A percentile compares a stretch with the other conserved stretches of the same genome.
phyloP scores from a whole-genome alignment of 2,797 vertebrate species.

The Leptoclinus maculatus region DNA sequence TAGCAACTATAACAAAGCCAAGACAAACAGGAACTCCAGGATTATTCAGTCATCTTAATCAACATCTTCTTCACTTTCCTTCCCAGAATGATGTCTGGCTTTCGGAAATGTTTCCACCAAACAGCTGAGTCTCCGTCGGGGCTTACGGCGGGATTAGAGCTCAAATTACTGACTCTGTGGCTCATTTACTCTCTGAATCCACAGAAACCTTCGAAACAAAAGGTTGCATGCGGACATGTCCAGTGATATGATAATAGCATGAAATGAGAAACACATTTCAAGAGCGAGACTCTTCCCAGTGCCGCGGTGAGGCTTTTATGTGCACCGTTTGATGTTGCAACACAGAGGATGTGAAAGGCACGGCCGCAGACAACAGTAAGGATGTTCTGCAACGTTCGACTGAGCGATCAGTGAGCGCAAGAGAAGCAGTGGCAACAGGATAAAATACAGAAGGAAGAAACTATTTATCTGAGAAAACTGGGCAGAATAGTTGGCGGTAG shows the following conservation, averaged over 20 bases:
- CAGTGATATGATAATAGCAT: conserved; percentile 81
- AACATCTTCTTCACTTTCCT: conserved; percentile 68
- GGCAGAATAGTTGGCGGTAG: background rate
- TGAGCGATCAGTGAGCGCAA: conserved; percentile 4
- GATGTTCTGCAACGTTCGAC: conserved; percentile 32
- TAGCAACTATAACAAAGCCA: conserved; percentile 66
- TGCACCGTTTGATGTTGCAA: conserved; percentile 69
- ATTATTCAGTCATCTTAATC: conserved; percentile 77
- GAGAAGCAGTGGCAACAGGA: background rate
- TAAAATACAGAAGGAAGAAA: background rate
- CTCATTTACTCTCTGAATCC: conserved; percentile 82
- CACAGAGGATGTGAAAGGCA: conserved; percentile 58
- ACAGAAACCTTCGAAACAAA: conserved; percentile 78
- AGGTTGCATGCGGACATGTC: conserved; percentile 78
- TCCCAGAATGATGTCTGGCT: conserved; percentile 72
- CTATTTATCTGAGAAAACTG: conserved; percentile 8
- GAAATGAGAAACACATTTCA: conserved; percentile 84
- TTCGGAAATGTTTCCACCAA: conserved; percentile 82
- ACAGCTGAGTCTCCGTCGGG: conserved; percentile 64
- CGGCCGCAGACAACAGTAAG: conserved; percentile 39
- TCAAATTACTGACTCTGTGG: conserved; percentile 80
- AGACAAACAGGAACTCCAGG: conserved; percentile 75
- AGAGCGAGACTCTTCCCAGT: conserved; percentile 61
- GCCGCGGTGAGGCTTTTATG: conserved; percentile 64
- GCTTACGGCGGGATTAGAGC: conserved; percentile 78